Conservation (phyloP, 1,140 invertebrate species). For the Zeugodacus cucurbitae region DNA sequence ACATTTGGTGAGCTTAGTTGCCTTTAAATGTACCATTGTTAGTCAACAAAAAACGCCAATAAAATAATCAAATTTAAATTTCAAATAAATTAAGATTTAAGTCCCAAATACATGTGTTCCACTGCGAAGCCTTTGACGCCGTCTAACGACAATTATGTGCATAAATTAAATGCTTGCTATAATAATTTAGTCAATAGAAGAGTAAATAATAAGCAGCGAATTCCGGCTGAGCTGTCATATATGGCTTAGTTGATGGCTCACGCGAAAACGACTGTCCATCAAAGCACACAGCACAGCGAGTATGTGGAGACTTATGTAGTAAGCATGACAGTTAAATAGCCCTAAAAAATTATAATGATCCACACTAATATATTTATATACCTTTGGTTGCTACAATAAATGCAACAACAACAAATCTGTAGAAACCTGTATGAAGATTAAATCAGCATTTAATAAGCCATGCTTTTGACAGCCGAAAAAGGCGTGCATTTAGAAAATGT, state of each 20-base stretch:
- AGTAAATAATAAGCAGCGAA: background rate
- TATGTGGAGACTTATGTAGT: background rate
- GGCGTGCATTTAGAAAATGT: background rate
- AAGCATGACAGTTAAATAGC: background rate
- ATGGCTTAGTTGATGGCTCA: conserved; percentile 1
- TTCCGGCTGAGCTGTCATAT: background rate
- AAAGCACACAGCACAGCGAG: no score
- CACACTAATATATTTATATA: no score
- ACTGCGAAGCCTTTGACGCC: background rate
- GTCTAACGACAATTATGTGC: background rate
- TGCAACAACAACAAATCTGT: background rate
- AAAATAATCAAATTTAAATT: background rate
- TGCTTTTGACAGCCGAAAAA: background rate
- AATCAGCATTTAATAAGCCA: background rate
- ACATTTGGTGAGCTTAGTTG: background rate
- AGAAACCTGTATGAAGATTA: background rate
- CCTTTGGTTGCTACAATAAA: background rate
- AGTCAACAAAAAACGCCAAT: background rate
- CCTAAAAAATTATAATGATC: background rate
- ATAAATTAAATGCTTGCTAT: background rate
- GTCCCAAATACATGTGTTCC: background rate
- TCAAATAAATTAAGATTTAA: background rate
- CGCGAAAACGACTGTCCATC: background rate
- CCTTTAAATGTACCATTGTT: background rate
- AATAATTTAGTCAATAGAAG: background rate